A percentile compares a stretch with the other conserved stretches of the same genome.
These are phyloP conservation scores for Etheostoma nigrum DNA, from an alignment of 2,797 vertebrate genomes.

Conservation along the genomic window DNA sequence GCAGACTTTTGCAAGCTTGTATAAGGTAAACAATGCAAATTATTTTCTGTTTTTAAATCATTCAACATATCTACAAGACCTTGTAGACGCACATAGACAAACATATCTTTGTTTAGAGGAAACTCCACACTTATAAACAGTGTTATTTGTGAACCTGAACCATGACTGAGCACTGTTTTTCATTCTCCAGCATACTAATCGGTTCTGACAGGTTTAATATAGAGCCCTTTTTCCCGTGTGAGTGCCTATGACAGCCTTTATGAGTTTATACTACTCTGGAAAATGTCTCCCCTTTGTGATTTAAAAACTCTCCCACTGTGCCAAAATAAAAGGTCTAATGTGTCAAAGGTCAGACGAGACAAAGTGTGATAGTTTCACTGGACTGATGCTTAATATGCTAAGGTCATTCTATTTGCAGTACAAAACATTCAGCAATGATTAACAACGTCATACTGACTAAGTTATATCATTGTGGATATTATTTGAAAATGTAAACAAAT, in stretches of 20 bases:
- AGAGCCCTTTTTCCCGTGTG: not conserved
- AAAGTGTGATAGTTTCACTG: slow-evolving; percentile 7
- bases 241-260: not conserved
- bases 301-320: not conserved
- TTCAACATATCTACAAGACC: not conserved
- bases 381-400: slow-evolving; percentile 28
- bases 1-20: not conserved
- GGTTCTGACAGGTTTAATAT: not conserved
- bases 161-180: not conserved
- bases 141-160: not conserved
- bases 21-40: no score
- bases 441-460: slow-evolving; percentile 8
- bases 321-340: slow-evolving; percentile 8
- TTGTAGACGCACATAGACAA: not conserved
- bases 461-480: slow-evolving; percentile 10
- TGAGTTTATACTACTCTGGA: not conserved
- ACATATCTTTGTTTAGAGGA: not conserved
- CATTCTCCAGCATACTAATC: slow-evolving; percentile 3
- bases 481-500: slow-evolving; percentile 49
- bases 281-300: slow-evolving; percentile 3
- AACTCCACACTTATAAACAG: not conserved
- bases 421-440: slow-evolving; percentile 22
- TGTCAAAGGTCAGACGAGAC: slow-evolving; percentile 31
- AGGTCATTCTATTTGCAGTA: slow-evolving; percentile 19
- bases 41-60: not conserved